phyloP scores from a whole-genome alignment of 2,113 vertebrate genomes.

The Pogonocichla stellata region DNA sequence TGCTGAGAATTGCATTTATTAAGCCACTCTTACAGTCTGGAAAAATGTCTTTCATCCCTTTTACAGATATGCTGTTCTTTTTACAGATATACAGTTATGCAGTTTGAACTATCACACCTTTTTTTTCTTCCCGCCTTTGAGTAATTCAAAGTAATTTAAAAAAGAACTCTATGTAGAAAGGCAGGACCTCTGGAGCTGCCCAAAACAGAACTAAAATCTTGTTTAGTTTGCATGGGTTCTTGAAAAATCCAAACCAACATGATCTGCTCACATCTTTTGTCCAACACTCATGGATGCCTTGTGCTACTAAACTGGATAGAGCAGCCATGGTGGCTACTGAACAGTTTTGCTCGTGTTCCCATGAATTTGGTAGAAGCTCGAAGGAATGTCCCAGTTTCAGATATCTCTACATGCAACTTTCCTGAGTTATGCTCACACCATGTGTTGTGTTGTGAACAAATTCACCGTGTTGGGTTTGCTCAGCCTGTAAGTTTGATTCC shows the following conservation, averaged over 20 bases:
- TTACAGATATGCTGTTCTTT: neutral
- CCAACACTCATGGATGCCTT: neutral
- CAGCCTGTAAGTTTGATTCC: neutral
- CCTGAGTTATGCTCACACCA: neutral
- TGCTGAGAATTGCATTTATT: neutral
- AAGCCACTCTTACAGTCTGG: neutral
- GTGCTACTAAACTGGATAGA: neutral
- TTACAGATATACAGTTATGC: neutral
- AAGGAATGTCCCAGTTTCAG: neutral
- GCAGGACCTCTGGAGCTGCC: neutral
- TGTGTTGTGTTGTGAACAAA: neutral
- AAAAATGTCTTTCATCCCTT: neutral
- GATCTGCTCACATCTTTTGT: neutral
- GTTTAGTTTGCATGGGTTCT: neutral
- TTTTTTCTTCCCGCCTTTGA: neutral
- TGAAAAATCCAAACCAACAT: neutral
- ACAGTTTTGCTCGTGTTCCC: neutral
- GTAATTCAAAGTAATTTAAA: neutral
- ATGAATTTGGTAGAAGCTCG: neutral
- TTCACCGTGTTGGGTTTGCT: neutral
- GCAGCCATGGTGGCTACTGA: neutral
- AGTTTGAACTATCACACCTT: neutral
- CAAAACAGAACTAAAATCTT: neutral
- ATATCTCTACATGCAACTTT: neutral
- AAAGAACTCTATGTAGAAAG: neutral